These are phyloP conservation scores for Trissolcus japonicus DNA, from an alignment of 2,888 invertebrate species.

Conservation along the genomic window DNA sequence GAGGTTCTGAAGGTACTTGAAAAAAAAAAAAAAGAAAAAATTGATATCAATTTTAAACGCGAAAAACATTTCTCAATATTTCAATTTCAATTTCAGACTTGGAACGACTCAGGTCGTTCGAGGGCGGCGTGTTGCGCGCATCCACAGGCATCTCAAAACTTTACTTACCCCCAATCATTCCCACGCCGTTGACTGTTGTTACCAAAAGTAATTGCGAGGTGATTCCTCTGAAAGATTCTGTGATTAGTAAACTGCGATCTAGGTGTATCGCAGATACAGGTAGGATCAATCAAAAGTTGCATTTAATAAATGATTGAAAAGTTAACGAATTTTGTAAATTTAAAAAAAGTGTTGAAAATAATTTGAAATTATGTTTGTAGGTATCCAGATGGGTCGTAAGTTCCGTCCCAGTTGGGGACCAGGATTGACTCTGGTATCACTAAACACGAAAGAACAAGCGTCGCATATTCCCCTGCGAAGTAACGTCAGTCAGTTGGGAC, in stretches of 20 bases:
- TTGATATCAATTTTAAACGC: too few relatives aligned
- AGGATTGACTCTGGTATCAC: slow-evolving; percentile 79
- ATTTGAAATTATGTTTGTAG: slow-evolving; percentile 45
- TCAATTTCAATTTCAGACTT: slow-evolving; percentile 14
- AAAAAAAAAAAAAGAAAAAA: too few relatives aligned
- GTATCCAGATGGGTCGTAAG: slow-evolving; percentile 78
- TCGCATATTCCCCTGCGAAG: slow-evolving; percentile 73
- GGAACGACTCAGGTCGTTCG: slow-evolving; percentile 58
- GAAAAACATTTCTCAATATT: too few relatives aligned
- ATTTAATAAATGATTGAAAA: too few relatives aligned
- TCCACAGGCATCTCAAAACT: slow-evolving; percentile 55
- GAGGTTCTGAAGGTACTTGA: slow-evolving; percentile 31
- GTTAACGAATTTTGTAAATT: background rate
- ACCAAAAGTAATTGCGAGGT: slow-evolving; percentile 74
- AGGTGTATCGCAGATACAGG: slow-evolving; percentile 68
- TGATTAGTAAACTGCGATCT: slow-evolving; percentile 65
- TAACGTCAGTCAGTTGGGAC: slow-evolving; percentile 70
- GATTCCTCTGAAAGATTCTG: slow-evolving; percentile 73
- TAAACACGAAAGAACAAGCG: slow-evolving; percentile 76
- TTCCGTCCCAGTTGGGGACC: slow-evolving; percentile 87
- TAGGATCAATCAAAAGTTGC: slow-evolving; percentile 28
- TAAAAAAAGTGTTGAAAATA: background rate
- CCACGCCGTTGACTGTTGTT: slow-evolving; percentile 76
- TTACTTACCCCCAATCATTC: slow-evolving; percentile 63
- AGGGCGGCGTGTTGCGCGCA: slow-evolving; percentile 47